These are phyloP conservation scores for Aricia agestis DNA, from an alignment of 1,140 invertebrate genomes.

Conservation along the genomic window DNA sequence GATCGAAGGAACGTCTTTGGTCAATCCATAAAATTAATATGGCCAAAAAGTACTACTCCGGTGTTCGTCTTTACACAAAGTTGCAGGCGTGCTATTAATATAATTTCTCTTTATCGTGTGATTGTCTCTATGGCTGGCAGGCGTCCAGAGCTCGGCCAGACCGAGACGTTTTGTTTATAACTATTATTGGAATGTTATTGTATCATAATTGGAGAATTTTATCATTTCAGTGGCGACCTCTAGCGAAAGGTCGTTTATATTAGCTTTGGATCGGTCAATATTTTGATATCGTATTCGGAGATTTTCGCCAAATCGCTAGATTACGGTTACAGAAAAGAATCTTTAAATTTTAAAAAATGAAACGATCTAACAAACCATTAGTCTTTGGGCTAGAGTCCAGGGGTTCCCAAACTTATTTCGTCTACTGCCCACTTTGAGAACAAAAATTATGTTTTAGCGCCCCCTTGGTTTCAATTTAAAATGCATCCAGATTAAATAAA, in stretches of 20 bases:
- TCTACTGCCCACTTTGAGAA: no score
- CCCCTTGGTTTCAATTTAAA: no score
- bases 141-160: constrained; percentile 20
- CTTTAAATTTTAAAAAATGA: no score
- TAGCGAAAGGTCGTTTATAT: background rate
- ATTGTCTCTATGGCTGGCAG: constrained; percentile 24
- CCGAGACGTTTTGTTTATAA: background rate
- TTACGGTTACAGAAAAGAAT: background rate
- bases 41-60: no score
- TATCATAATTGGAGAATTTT: constrained; percentile 13
- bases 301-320: background rate
- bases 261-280: background rate
- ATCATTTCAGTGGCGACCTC: background rate
- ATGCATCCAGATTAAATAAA: no score
- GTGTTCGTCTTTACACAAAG: background rate
- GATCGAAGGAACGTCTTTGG: no score
- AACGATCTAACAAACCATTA: no score
- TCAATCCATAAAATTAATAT: no score
- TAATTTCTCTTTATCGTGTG: background rate
- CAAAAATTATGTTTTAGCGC: no score
- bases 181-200: constrained; percentile 32
- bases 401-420: no score
- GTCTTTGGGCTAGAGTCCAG: no score
- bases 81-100: background rate
- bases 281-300: background rate